Conservation (phyloP, 2,797 vertebrate species). For the Gobio occitaniae region DNA sequence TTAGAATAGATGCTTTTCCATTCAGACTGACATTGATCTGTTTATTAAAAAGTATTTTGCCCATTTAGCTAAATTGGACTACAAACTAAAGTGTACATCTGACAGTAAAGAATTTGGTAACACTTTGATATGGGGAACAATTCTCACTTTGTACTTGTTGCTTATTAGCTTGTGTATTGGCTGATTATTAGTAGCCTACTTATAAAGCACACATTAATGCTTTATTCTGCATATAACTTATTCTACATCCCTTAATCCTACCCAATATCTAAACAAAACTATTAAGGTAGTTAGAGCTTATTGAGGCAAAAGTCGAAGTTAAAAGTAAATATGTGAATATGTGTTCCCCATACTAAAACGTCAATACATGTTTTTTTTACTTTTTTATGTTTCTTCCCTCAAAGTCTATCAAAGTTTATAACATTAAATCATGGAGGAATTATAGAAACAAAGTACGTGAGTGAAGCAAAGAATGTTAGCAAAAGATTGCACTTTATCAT, state of each 20-base stretch:
- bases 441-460: background rate
- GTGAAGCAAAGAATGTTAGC: conserved; percentile 27
- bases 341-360: no score
- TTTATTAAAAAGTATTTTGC: background rate
- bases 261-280: no score
- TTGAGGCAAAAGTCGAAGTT: no score
- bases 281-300: no score
- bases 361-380: background rate
- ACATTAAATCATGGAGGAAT: background rate
- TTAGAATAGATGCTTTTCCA: background rate
- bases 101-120: background rate
- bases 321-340: no score
- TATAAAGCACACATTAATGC: no score
- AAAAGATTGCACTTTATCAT: conserved; percentile 48
- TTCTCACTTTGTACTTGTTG: no score
- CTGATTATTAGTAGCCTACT: no score
- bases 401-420: background rate
- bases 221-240: no score
- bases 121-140: no score
- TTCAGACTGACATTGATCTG: background rate
- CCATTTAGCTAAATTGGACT: background rate
- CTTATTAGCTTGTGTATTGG: no score
- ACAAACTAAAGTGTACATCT: background rate
- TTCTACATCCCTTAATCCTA: no score
- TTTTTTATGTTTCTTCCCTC: background rate